Base-by-base conservation (phyloP, 2,113 vertebrate species). In the Zapornia atra region DNA sequence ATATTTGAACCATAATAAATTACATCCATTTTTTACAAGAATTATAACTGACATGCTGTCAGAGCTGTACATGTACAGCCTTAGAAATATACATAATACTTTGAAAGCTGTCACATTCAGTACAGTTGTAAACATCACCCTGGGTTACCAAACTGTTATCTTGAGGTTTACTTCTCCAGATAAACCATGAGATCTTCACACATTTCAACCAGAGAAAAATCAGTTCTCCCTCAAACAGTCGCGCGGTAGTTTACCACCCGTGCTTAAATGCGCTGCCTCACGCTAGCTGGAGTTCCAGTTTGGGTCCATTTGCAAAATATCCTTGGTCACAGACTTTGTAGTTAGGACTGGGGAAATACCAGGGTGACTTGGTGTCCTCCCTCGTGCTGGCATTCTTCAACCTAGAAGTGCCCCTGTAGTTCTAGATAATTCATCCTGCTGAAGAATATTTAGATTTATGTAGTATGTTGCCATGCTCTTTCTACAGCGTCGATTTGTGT, bases 11-110 rank as follows among this genome's bases (percentile, higher is more conserved):
- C 97, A 97, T 98, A 98, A 98, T 98, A 98, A 98, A 97, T 98
- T 98, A 97, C 95, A 97, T 97, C 92, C 94, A 94, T 86, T 92
- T 97, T 97, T 98, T 98, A 97, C 96, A 97, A 97, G 98, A 98
- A 98, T 98, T 97, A 93, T 97, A 98, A 98, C 95, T 98, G 98
- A 98, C 98, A 97, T 91, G 97, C 98, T 98, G 97, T 98, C 98
- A 98, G 97, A 98, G 96, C 96, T 97, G 88, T 94, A 95, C 96
- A 97, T 94, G 97, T 97, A 93, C 94, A 96, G 94, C 96, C 89
- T 91, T 88, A 83, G 96, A 98, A 97, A 98, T 98, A 97, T 92
- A 98, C 97, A 97, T 97, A 97, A 98, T 97, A 95, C 97, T 98
- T 98, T 98, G 97, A 98, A 98, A 98, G 97, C 97, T 98, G 98